Evolutionary conservation across 2,797 vertebrate genomes (phyloP).

Genomic region (Arrhamphus sclerolepis): DNA sequence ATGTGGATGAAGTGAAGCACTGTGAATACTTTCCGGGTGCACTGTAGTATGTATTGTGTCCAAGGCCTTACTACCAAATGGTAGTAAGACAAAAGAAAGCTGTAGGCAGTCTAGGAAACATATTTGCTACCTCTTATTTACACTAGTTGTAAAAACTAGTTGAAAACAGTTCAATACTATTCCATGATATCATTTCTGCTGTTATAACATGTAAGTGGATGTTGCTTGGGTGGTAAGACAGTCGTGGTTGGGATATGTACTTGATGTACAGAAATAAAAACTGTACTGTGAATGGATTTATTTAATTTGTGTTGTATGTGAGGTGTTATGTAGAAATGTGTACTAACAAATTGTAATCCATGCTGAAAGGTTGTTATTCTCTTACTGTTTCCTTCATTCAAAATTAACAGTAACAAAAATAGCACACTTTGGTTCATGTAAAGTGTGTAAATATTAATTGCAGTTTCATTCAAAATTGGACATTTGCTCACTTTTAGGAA

Average conservation of each 20-base stretch:
- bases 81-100: not conserved
- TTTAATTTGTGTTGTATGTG: not conserved
- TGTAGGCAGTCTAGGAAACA: not conserved
- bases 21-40: too few relatives aligned
- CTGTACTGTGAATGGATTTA: not conserved
- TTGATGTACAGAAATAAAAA: not conserved
- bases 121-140: conserved; percentile 1
- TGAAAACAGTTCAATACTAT: not conserved
- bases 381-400: too few relatives aligned
- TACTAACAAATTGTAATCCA: too few relatives aligned
- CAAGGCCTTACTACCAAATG: not conserved
- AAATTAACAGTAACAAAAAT: too few relatives aligned
- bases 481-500: too few relatives aligned
- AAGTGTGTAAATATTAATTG: too few relatives aligned
- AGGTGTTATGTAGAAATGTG: too few relatives aligned
- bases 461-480: too few relatives aligned
- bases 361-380: too few relatives aligned
- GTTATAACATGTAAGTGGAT: not conserved
- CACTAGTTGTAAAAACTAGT: not conserved
- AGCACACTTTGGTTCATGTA: too few relatives aligned
- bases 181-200: not conserved
- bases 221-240: not conserved
- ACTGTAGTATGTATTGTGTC: not conserved
- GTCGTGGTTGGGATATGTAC: not conserved
- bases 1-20: too few relatives aligned